A percentile compares a stretch with the other conserved stretches of the same genome.
Evolutionary conservation across 2,888 invertebrate genomes (phyloP).

Genomic region (Leptinotarsa haldemani): DNA sequence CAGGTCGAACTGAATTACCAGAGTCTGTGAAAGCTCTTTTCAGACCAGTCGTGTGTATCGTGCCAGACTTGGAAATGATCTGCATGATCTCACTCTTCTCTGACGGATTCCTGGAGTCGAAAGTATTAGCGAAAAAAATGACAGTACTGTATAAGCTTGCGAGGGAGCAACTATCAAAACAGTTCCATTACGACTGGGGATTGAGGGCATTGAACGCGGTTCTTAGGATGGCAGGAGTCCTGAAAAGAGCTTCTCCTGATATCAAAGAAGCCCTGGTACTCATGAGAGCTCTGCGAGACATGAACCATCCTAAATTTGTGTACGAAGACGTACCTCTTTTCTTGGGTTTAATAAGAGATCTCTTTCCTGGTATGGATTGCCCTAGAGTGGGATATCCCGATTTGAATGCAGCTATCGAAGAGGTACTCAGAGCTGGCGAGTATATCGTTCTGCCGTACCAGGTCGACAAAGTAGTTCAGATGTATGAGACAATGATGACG

Average conservation of each 20-base stretch:
- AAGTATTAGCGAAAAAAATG: slow-evolving; percentile 94
- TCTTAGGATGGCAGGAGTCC: slow-evolving; percentile 89
- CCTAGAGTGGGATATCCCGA: slow-evolving; percentile 89
- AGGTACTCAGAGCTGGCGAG: slow-evolving; percentile 73
- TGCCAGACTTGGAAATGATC: slow-evolving; percentile 92
- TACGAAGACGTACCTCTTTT: slow-evolving; percentile 92
- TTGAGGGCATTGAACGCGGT: slow-evolving; percentile 91
- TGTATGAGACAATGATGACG: slow-evolving; percentile 96
- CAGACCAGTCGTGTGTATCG: slow-evolving; percentile 91
- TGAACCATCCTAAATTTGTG: slow-evolving; percentile 94
- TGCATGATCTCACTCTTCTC: slow-evolving; percentile 93
- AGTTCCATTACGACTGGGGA: slow-evolving; percentile 95
- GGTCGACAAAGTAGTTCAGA: slow-evolving; percentile 78
- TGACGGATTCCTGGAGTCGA: slow-evolving; percentile 91
- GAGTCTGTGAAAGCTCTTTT: slow-evolving; percentile 93
- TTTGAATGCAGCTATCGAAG: slow-evolving; percentile 82
- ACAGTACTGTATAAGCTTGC: slow-evolving; percentile 90
- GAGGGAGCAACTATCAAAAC: slow-evolving; percentile 89
- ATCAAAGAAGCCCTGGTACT: slow-evolving; percentile 88
- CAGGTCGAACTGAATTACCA: slow-evolving; percentile 90
- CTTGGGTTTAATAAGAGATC: slow-evolving; percentile 86
- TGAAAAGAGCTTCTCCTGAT: slow-evolving; percentile 82
- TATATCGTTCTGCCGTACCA: slow-evolving; percentile 79
- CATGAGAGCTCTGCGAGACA: slow-evolving; percentile 91
- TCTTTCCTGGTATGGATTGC: slow-evolving; percentile 92